Evolutionary conservation across 1,140 invertebrate genomes (phyloP), one percentile per base, ranked within the genome.

Genomic region (Hydropsyche tenuis): DNA sequence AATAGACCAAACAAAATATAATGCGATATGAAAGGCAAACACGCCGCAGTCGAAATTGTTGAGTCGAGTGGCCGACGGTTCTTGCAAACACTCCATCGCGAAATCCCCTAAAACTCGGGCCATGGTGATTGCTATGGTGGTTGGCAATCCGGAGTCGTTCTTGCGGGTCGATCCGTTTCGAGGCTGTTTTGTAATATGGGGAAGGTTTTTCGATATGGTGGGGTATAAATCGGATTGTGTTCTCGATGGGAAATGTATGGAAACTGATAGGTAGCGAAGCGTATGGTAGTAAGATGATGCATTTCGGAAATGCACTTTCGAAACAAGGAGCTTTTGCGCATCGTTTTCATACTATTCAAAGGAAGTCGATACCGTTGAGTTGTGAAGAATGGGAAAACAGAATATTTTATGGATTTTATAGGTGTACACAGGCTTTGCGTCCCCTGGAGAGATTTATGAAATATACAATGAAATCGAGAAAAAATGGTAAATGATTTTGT

Each of bases 41-140:
- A 60, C n/a, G 22, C 18, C n/a, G 9, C 51, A 22, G 51, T 53
- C n/a, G 37, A 53, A 53, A 53, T n/a, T 22, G 1, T 53, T 53
- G 23, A 60, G 23, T 37, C 30, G 30, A 37, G 30, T 3, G 56
- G 25, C 23, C 20, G 9, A n/a, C 56, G 56, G 23, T 25, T 60
- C 56, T 60, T 60, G 56, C 65, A 68, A 68, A 68, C 43, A 68
- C 65, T 68, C 23, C 43, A 68, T 25, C 65, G 27, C 43, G 43
- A 68, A 68, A 68, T 68, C 65, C 65, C 18, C 16, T 22, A 37
- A 37, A 37, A 37, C 30, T n/a, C n/a, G n/a, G n/a, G n/a, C n/a
- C n/a, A n/a, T n/a, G n/a, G n/a, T n/a, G n/a, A n/a, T n/a, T n/a
- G n/a, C n/a, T n/a, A n/a, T n/a, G n/a, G n/a, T n/a, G n/a, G n/a